A percentile compares a stretch with the other conserved stretches of the same genome.
phyloP scores from a whole-genome alignment of 2,113 vertebrate species.

The Crotalus horridus region DNA sequence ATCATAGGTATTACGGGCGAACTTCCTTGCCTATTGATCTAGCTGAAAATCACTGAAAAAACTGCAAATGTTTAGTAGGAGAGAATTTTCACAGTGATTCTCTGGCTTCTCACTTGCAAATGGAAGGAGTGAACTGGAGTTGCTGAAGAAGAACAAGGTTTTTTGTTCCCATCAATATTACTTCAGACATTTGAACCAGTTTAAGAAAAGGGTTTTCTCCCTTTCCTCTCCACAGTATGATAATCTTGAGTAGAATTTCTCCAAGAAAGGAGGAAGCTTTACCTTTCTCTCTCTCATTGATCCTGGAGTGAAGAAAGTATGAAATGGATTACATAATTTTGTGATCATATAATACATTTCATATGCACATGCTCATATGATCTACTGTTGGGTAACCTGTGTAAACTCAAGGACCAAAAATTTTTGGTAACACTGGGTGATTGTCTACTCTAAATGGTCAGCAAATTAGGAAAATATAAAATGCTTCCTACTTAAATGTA shows the following conservation, averaged over 20 bases:
- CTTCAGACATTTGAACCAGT: neutral
- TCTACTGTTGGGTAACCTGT: neutral
- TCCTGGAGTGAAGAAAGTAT: neutral
- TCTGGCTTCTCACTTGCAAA: neutral
- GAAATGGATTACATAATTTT: neutral
- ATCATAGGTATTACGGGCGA: neutral
- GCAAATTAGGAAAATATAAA: neutral
- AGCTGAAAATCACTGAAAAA: neutral
- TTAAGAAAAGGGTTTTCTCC: too few relatives aligned
- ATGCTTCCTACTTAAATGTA: neutral
- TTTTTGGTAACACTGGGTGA: neutral
- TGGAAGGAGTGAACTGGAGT: neutral
- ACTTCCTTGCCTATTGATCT: neutral
- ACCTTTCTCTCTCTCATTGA: neutral
- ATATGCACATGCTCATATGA: neutral
- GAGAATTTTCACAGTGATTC: neutral
- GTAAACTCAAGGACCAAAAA: neutral
- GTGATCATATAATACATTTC: neutral
- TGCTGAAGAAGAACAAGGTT: neutral
- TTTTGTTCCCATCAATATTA: neutral
- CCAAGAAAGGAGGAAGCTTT: neutral
- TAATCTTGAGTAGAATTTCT: neutral
- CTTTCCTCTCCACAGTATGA: neutral
- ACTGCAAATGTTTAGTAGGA: neutral
- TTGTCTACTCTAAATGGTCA: neutral